Conservation (phyloP, 1,140 invertebrate genomes). For the Muscidifurax raptorellus region DNA sequence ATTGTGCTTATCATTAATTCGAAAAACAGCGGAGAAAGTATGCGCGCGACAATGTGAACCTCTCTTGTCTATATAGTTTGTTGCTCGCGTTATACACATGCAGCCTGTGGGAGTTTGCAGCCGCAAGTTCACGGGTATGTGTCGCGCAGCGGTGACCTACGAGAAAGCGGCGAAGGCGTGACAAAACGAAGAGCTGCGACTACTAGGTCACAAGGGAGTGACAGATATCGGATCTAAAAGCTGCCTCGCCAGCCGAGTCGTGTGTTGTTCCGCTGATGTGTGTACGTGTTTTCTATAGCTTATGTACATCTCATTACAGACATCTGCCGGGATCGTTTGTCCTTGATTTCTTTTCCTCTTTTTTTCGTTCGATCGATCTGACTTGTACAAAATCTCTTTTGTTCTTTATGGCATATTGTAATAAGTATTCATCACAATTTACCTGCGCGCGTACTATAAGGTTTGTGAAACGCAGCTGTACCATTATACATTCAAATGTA, state of each 20-base stretch:
- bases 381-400: not conserved
- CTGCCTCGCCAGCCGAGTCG: not conserved
- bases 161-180: constrained; percentile 46
- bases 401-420: not conserved
- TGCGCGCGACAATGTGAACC: constrained; percentile 17
- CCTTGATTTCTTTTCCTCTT: not conserved
- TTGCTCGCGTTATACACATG: no score
- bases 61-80: constrained; percentile 1
- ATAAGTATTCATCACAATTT: constrained; percentile 9
- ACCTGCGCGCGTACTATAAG: no score
- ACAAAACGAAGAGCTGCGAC: constrained; percentile 45
- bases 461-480: not conserved
- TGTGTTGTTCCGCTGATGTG: not conserved
- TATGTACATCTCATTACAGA: constrained; percentile 42
- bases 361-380: not conserved
- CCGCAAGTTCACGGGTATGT: constrained; percentile 35
- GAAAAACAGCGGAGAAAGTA: constrained; percentile 55
- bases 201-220: constrained; percentile 62
- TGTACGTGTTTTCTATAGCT: no score
- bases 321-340: constrained; percentile 25
- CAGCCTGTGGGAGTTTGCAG: no score
- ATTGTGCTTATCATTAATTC: constrained; percentile 42
- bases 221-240: constrained; percentile 63
- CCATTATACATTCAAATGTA: constrained; percentile 1
- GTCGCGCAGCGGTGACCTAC: constrained; percentile 12